Evolutionary conservation across 37 sponge, comb jelly and placozoan genomes (phyloP).

Genomic region (Tethya wilhelma): DNA sequence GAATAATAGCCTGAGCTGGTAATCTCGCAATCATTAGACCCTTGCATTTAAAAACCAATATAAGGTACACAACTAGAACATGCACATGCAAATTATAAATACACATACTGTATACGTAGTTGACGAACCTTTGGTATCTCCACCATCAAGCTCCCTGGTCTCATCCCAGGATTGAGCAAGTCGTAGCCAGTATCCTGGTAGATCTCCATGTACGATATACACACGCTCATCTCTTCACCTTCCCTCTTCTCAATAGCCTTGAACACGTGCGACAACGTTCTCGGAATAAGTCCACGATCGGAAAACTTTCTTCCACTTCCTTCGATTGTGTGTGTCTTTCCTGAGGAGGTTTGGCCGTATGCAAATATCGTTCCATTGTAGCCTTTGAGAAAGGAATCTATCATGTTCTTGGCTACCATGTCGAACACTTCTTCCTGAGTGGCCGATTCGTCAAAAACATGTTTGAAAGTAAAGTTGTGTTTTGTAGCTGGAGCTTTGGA

Average conservation of each 20-base stretch:
- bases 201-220: conserved; percentile 90
- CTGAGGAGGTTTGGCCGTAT: conserved; percentile 91
- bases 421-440: conserved; percentile 79
- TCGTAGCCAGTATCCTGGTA: conserved; percentile 92
- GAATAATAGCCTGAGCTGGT: too few species aligned
- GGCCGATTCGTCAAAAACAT: conserved; percentile 57
- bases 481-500: conserved; percentile 28
- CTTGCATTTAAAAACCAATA: too few species aligned
- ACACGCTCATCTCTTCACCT: conserved; percentile 61
- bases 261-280: conserved; percentile 60
- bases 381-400: conserved; percentile 78
- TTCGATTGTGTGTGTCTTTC: conserved; percentile 81
- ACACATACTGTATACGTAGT: background rate
- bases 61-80: too few species aligned
- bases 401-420: conserved; percentile 47
- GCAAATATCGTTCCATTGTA: conserved; percentile 95
- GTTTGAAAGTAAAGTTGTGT: conserved; percentile 63
- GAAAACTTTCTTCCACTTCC: conserved; percentile 67
- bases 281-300: conserved; percentile 84
- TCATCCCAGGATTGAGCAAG: conserved; percentile 81
- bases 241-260: conserved; percentile 36
- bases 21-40: too few species aligned
- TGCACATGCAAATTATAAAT: background rate
- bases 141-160: conserved; percentile 59
- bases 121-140: conserved; percentile 73